phyloP scores from a whole-genome alignment of 2,888 invertebrate genomes.

The Drosophila diplacantha region DNA sequence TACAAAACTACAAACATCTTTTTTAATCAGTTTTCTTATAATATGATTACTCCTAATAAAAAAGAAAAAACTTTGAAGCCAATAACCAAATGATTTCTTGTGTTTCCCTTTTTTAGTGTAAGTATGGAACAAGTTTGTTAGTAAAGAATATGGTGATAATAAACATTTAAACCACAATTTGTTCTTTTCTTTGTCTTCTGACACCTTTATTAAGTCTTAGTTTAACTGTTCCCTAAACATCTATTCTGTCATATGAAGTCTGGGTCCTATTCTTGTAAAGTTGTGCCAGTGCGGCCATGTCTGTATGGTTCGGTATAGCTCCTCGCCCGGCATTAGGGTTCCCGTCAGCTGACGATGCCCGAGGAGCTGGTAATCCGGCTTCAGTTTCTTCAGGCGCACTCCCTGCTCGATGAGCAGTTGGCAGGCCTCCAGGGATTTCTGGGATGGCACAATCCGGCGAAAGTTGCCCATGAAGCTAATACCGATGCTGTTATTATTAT shows the following conservation, averaged over 20 bases:
- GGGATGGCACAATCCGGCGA: conserved; percentile 79
- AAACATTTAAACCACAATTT: not conserved
- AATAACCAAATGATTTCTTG: not conserved
- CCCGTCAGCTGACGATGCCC: conserved; percentile 83
- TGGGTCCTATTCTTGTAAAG: conserved; percentile 1
- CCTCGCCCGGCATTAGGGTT: conserved; percentile 85
- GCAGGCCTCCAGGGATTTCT: conserved; percentile 77
- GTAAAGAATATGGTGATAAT: not conserved
- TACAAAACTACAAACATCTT: not conserved
- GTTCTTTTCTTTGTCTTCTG: not conserved
- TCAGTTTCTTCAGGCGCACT: conserved; percentile 81
- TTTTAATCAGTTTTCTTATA: too few relatives aligned
- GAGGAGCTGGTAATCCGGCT: conserved; percentile 82
- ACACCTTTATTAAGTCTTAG: conserved; percentile 15
- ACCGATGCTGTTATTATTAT: conserved; percentile 83
- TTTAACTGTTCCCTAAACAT: not conserved
- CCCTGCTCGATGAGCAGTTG: conserved; percentile 82
- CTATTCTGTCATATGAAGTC: conserved; percentile 17
- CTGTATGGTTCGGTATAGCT: conserved; percentile 81
- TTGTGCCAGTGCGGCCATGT: conserved; percentile 82
- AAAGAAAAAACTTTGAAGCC: too few relatives aligned
- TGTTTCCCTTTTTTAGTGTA: not conserved
- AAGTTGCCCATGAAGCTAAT: conserved; percentile 87
- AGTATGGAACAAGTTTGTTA: not conserved
- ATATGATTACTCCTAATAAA: too few relatives aligned